Percentiles rank a stretch among this genome's conserved stretches.
Conservation (phyloP, 2,797 vertebrate species). For the Chelidonichthys spinosus region DNA sequence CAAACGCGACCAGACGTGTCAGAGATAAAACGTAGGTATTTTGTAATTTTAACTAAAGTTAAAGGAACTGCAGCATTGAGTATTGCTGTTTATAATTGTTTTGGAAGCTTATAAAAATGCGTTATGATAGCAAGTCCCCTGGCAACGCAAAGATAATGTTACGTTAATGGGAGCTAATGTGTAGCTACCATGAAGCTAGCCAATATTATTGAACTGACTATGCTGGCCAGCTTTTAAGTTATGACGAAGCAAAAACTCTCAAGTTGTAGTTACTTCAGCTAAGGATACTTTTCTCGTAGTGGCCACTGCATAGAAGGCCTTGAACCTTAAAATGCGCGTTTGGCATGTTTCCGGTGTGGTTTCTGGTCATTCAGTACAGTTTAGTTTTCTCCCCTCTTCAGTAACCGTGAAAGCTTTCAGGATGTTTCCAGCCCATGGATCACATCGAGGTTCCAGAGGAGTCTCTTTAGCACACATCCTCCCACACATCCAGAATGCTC, state of each 20-base stretch:
- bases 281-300: too few species aligned
- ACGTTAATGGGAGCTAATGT: neutral
- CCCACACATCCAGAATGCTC: conserved; percentile 55
- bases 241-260: too few species aligned
- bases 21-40: too few species aligned
- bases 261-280: too few species aligned
- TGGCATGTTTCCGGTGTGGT: neutral
- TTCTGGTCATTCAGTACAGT: neutral
- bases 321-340: neutral
- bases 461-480: conserved; percentile 61
- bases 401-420: conserved; percentile 5
- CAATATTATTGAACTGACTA: neutral
- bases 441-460: conserved; percentile 60
- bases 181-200: neutral
- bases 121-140: neutral
- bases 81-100: too few species aligned
- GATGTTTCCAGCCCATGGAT: conserved; percentile 61
- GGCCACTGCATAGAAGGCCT: neutral
- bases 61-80: too few species aligned
- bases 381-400: conserved; percentile 10
- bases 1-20: too few species aligned
- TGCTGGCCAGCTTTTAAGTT: neutral
- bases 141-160: neutral
- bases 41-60: too few species aligned
- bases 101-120: too few species aligned